Conservation (phyloP, 2,113 vertebrate genomes). For the Daphoenositta chrysoptera region DNA sequence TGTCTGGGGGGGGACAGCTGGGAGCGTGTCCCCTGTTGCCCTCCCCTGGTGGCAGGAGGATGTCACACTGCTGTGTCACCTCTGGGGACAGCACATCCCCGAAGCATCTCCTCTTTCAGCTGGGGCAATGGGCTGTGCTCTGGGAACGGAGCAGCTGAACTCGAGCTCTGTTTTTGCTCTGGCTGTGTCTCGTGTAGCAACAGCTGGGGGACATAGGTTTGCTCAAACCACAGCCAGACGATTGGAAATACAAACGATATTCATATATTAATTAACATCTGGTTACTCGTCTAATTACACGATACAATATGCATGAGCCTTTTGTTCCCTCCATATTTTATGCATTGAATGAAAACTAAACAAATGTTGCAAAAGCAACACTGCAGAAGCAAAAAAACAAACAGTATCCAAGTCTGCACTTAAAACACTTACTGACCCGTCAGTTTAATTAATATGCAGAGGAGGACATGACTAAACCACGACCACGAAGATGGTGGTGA, state of each 20-base stretch:
- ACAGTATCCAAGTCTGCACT: background rate
- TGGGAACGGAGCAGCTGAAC: conserved; percentile 17
- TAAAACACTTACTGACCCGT: background rate
- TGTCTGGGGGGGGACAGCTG: background rate
- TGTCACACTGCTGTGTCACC: background rate
- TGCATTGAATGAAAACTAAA: conserved; percentile 51
- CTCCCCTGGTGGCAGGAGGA: conserved; percentile 35
- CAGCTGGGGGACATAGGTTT: conserved; percentile 52
- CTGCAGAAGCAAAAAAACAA: conserved; percentile 15
- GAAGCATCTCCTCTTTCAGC: conserved; percentile 25
- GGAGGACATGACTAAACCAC: background rate
- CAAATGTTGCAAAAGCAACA: conserved; percentile 45
- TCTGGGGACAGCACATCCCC: conserved; percentile 27
- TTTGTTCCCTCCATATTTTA: conserved; percentile 55
- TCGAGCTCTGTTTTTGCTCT: conserved; percentile 14
- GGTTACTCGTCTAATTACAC: conserved; percentile 8
- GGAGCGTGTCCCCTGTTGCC: conserved; percentile 6
- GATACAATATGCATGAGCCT: conserved; percentile 29
- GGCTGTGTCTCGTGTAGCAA: background rate
- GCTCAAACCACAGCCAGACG: conserved; percentile 56
- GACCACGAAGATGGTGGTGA: background rate
- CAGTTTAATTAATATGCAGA: conserved; percentile 23
- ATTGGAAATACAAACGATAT: conserved; percentile 45
- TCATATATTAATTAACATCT: conserved; percentile 65
- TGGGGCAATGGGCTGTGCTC: background rate